These are phyloP conservation scores for Tiliqua scincoides DNA, from an alignment of 2,113 vertebrate genomes.

Conservation along the genomic window DNA sequence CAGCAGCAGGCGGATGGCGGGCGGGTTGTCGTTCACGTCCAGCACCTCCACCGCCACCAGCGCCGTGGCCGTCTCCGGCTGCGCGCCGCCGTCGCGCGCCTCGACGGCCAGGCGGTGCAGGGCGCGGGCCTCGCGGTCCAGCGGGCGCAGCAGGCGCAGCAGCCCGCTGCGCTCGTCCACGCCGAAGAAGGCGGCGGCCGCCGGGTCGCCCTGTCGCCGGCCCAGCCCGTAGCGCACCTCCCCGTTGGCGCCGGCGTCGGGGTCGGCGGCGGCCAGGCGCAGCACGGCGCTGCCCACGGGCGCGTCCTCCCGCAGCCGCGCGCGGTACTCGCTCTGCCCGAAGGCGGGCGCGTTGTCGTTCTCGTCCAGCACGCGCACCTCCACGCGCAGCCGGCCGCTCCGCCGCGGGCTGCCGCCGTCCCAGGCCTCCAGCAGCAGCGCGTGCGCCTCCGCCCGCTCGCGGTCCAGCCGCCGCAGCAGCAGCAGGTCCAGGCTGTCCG, in stretches of 20 bases:
- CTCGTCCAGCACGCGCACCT: slow-evolving; percentile 85
- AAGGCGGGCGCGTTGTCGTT: slow-evolving; percentile 92
- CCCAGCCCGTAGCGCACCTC: slow-evolving; percentile 82
- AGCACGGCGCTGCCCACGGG: slow-evolving; percentile 76
- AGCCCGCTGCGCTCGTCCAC: slow-evolving; percentile 83
- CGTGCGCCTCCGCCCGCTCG: slow-evolving; percentile 78
- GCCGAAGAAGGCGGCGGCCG: slow-evolving; percentile 68
- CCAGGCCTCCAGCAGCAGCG: slow-evolving; percentile 85
- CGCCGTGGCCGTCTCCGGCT: slow-evolving; percentile 84
- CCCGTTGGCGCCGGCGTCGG: slow-evolving; percentile 83
- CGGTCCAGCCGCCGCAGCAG: slow-evolving; percentile 81
- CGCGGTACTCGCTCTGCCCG: slow-evolving; percentile 82
- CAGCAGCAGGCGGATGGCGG: slow-evolving; percentile 83
- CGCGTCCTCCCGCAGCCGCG: slow-evolving; percentile 81
- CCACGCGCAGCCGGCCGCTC: slow-evolving; percentile 78
- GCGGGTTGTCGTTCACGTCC: slow-evolving; percentile 91
- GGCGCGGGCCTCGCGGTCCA: slow-evolving; percentile 85
- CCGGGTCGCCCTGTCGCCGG: slow-evolving; percentile 76
- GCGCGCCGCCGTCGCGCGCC: slow-evolving; percentile 83
- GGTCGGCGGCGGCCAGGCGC: slow-evolving; percentile 84
- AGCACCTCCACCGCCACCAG: slow-evolving; percentile 84
- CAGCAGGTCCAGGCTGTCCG: slow-evolving; percentile 81
- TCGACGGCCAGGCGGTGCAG: slow-evolving; percentile 85
- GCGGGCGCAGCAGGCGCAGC: slow-evolving; percentile 78
- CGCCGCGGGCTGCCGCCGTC: slow-evolving; percentile 86